Evolutionary conservation across 2,888 invertebrate genomes (phyloP), one percentile per base, ranked within the genome.

Genomic region (Tipula confusa): DNA sequence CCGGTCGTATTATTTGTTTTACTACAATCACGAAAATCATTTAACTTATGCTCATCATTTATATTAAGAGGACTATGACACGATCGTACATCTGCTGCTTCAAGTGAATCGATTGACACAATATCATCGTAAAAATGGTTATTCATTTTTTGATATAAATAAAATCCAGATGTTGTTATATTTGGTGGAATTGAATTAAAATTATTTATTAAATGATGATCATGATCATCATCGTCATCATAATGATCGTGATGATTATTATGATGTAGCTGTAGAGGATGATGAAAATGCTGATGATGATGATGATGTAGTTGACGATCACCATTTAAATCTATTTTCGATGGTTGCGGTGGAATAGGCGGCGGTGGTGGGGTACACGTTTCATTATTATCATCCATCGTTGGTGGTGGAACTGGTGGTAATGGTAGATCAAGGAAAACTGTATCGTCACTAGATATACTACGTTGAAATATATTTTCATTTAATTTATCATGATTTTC

Each of bases 391-490:
- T 64, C n/a, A 15, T 43, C 43, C 43, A 43, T 43, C 43, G 15
- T n/a, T 9, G n/a, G 82, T 29, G 48, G 29, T 79, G 82, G 80
- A 18, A 43, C 31, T 18, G 79, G 33, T 43, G 84, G 84, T 38
- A 85, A 83, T 38, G 85, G 84, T 80, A 84, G 33, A 24, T 85
- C 85, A 83, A 85, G 82, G 83, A 85, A 85, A 84, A 85, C 85
- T 28, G 85, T 85, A 28, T 83, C 84, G 83, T 85, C 85, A 84
- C 85, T 85, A 18, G 85, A 85, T 79, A 84, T 83, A 84, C 85
- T 85, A 83, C 84, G 82, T 83, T 85, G 85, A 29, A 84, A 83
- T 38, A 48, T 82, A 24, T 64, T 64, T 33, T 83, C 84, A 85
- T 84, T 85, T 83, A 84, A 84, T 83, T 85, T 85, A 33, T 85